Conservation (phyloP, 92 coral and sea anemone genomes). For the Epizoanthus stellaris region DNA sequence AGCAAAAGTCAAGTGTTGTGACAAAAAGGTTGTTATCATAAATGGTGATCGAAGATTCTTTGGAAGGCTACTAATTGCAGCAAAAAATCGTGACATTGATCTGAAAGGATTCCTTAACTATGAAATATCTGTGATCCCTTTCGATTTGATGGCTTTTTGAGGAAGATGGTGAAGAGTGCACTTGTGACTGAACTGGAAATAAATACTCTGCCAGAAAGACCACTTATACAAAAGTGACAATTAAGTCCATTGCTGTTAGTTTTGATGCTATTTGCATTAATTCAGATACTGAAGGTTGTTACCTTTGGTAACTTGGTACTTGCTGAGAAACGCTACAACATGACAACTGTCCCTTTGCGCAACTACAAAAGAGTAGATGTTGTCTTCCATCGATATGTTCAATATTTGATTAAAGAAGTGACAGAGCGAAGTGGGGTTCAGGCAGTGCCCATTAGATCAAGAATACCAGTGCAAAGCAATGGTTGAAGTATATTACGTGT, state of each 20-base stretch:
- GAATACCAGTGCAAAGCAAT: conserved; percentile 53
- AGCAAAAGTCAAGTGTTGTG: conserved; percentile 16
- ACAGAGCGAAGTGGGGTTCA: conserved; percentile 44
- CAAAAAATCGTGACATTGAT: too few species aligned
- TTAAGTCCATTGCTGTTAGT: conserved; percentile 33
- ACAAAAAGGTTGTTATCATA: too few species aligned
- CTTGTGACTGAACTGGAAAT: neutral
- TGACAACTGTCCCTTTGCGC: conserved; percentile 27
- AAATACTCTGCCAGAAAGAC: conserved; percentile 2
- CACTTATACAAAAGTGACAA: conserved; percentile 32
- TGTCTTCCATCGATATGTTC: conserved; percentile 64
- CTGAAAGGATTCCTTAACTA: too few species aligned
- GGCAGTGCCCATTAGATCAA: conserved; percentile 60
- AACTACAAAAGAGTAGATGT: conserved; percentile 61
- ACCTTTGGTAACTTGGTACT: conserved; percentile 53
- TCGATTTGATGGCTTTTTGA: conserved; percentile 48
- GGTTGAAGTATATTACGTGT: conserved; percentile 51
- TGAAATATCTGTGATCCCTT: too few species aligned
- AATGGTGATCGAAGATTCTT: too few species aligned
- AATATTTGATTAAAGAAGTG: conserved; percentile 32
- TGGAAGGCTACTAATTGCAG: too few species aligned
- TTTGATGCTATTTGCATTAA: conserved; percentile 60
- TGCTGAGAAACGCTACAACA: conserved; percentile 25
- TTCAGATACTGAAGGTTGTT: conserved; percentile 57
- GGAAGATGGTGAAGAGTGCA: conserved; percentile 61